These are phyloP conservation scores for Mellivora capensis DNA, from an alignment of 2,113 vertebrate species.

Conservation along the genomic window DNA sequence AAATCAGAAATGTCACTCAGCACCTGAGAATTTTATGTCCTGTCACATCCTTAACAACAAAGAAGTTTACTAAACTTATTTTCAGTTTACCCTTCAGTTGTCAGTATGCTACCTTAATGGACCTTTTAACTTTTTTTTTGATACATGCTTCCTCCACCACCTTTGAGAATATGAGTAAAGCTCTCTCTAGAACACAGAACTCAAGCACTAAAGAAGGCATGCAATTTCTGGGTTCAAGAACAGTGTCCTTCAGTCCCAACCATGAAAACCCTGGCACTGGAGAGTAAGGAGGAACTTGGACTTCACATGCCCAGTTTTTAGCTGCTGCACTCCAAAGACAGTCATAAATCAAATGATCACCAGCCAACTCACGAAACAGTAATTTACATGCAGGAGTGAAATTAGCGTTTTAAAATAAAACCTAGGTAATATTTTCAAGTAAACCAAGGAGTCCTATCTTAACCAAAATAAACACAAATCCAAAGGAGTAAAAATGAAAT, in stretches of 20 bases:
- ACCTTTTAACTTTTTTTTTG: neutral
- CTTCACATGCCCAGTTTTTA: neutral
- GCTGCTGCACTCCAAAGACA: neutral
- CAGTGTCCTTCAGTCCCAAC: neutral
- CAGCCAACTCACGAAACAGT: neutral
- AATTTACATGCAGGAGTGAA: neutral
- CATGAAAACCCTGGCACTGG: neutral
- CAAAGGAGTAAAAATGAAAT: neutral
- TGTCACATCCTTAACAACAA: neutral
- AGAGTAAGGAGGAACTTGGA: neutral
- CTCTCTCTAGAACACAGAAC: neutral
- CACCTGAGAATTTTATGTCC: neutral
- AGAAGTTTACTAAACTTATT: neutral
- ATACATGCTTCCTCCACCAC: neutral
- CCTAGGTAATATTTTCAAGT: neutral
- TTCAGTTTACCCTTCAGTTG: neutral
- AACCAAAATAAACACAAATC: constrained; percentile 5
- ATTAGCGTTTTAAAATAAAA: constrained; percentile 13
- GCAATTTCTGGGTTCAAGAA: neutral
- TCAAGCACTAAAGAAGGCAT: neutral
- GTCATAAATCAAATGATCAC: neutral
- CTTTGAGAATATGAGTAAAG: neutral
- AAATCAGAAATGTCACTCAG: neutral
- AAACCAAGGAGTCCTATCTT: neutral
- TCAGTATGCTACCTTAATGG: neutral